These are phyloP conservation scores for Pygocentrus nattereri DNA, from an alignment of 2,797 vertebrate genomes.

Conservation along the genomic window DNA sequence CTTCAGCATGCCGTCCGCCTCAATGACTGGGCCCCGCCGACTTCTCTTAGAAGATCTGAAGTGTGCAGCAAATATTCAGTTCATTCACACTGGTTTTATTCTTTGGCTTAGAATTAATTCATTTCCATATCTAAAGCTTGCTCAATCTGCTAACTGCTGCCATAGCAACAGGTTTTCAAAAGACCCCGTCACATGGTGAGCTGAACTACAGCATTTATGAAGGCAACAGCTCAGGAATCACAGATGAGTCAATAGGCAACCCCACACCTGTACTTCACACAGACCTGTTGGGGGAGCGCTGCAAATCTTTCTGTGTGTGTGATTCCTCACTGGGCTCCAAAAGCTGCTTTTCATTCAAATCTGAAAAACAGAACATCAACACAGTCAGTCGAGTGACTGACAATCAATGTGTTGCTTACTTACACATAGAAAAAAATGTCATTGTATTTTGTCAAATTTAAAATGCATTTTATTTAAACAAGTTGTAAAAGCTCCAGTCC, in stretches of 20 bases:
- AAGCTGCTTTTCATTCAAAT: constrained; percentile 71
- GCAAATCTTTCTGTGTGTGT: constrained; percentile 65
- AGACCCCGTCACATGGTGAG: not conserved
- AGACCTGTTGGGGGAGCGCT: constrained; percentile 58
- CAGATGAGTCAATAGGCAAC: not conserved
- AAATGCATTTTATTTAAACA: no score
- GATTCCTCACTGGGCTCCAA: constrained; percentile 71
- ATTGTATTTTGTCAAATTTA: no score
- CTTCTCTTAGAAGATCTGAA: constrained; percentile 79
- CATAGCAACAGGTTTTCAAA: not conserved
- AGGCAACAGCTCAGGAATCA: not conserved
- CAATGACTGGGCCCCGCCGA: constrained; percentile 81
- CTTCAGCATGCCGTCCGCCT: constrained; percentile 88
- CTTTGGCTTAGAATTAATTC: not conserved
- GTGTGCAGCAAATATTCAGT: no score
- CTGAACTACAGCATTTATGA: not conserved
- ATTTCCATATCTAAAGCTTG: not conserved
- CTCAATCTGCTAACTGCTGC: no score
- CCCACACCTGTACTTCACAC: constrained; percentile 16
- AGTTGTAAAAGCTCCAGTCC: no score
- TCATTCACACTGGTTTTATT: no score
- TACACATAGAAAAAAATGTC: not conserved
- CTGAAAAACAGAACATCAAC: constrained; percentile 48
- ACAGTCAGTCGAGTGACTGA: not conserved
- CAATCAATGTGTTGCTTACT: not conserved